Evolutionary conservation across 2,797 vertebrate genomes (phyloP), one percentile per base, ranked within the genome.

Genomic region (Acanthurus lineatus): DNA sequence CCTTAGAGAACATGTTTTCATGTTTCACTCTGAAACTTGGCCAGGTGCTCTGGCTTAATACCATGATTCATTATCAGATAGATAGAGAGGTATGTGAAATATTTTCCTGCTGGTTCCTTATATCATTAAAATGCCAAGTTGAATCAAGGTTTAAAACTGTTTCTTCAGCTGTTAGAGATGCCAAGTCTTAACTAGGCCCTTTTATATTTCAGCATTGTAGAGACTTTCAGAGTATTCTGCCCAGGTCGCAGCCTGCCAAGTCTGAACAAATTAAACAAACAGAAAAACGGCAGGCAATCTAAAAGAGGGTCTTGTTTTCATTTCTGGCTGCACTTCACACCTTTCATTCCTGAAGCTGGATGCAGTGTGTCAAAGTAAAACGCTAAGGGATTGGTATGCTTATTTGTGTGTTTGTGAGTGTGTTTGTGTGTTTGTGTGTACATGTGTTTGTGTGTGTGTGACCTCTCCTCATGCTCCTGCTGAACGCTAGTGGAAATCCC

Each of bases 401-500:
- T n/a, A 25, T 49, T 12, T 58, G 28, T 72, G 65, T 45, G 54
- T 54, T 16, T 59, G 45, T 65, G 63, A 63, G 63, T 32, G 57
- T 62, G 63, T 69, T 51, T 65, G 62, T 54, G 28, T 69, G 45
- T 58, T 47, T 42, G 40, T 62, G 61, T 53, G 48, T 73, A 16
- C 61, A 67, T 56, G 57, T 63, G 71, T 40, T 53, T 45, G 56
- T 69, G 48, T 59, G 64, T 51, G 19, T 71, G n/a, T 54, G 5
- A 53, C 15, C 14, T 32, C 32, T 32, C 12, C 14, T 48, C n/a
- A 22, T 15, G 11, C 51, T 64, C 28, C 56, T 59, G 38, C 51
- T 86, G 20, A 82, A 71, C 61, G 52, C 40, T 47, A 52, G 79
- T 90, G 91, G 92, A 93, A 93, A 93, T 91, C 89, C 91, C 91